Conservation (phyloP, 2,797 vertebrate genomes). For the Choloepus didactylus region DNA sequence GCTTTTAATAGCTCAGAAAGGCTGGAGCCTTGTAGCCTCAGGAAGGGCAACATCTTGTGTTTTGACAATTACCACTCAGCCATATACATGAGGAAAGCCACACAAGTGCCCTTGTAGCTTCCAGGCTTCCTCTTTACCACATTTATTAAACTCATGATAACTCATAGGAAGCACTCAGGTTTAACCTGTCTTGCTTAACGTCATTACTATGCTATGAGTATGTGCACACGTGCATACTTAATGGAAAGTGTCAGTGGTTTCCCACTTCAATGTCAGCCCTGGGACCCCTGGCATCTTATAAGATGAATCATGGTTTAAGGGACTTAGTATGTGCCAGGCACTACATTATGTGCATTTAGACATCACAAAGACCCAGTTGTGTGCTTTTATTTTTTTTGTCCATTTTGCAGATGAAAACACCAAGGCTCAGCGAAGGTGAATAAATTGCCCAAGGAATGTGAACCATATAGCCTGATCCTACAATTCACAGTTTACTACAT, state of each 20-base stretch:
- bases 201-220: background rate
- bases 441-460: slow-evolving; percentile 5
- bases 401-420: background rate
- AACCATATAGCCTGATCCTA: slow-evolving; percentile 8
- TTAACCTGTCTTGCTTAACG: slow-evolving; percentile 45
- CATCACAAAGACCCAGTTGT: background rate
- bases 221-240: background rate
- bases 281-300: background rate
- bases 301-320: background rate
- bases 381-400: background rate
- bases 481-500: background rate
- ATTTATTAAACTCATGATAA: slow-evolving; percentile 16
- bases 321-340: background rate
- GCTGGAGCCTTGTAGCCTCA: background rate
- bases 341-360: background rate
- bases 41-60: background rate
- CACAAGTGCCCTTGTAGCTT: background rate
- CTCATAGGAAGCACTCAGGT: background rate
- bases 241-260: background rate
- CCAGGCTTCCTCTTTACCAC: background rate
- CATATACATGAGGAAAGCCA: background rate
- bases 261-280: background rate
- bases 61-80: background rate
- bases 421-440: background rate
- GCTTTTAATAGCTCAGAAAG: slow-evolving; percentile 42